A percentile compares a stretch with the other conserved stretches of the same genome.
Conservation (phyloP, 2,113 vertebrate species). For the Panurus biarmicus region DNA sequence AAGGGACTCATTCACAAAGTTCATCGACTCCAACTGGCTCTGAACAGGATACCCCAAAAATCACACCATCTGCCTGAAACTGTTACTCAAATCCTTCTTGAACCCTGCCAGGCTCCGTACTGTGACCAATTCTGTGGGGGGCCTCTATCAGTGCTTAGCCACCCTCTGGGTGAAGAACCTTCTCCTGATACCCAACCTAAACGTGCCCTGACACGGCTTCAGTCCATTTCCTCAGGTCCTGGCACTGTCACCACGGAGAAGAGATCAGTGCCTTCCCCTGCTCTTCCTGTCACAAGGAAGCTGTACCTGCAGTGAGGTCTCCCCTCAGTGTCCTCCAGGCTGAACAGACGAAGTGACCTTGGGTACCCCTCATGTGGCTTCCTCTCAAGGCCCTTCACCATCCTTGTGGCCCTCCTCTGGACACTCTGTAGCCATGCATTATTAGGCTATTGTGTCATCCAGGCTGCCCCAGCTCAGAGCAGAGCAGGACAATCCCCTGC, state of each 20-base stretch:
- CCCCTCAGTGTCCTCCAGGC: neutral
- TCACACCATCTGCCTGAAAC: neutral
- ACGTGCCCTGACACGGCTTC: neutral
- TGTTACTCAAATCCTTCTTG: neutral
- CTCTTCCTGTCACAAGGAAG: neutral
- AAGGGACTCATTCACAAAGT: neutral
- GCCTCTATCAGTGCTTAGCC: neutral
- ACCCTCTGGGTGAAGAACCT: neutral
- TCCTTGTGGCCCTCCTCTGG: neutral
- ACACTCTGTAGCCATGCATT: too few species aligned
- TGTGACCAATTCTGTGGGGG: neutral
- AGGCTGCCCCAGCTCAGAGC: neutral
- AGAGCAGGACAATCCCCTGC: neutral
- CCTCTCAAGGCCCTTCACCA: neutral
- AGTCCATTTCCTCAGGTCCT: neutral
- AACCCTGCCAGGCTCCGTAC: neutral
- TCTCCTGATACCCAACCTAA: neutral
- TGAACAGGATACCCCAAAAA: neutral
- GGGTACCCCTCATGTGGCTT: fast-evolving
- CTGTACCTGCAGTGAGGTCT: neutral
- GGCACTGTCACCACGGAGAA: neutral
- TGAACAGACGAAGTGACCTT: neutral
- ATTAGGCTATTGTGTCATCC: neutral
- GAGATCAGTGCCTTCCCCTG: neutral
- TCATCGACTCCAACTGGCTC: fast-evolving